Evolutionary conservation across 2,113 vertebrate genomes (phyloP).

Genomic region (Oryzias melastigma): DNA sequence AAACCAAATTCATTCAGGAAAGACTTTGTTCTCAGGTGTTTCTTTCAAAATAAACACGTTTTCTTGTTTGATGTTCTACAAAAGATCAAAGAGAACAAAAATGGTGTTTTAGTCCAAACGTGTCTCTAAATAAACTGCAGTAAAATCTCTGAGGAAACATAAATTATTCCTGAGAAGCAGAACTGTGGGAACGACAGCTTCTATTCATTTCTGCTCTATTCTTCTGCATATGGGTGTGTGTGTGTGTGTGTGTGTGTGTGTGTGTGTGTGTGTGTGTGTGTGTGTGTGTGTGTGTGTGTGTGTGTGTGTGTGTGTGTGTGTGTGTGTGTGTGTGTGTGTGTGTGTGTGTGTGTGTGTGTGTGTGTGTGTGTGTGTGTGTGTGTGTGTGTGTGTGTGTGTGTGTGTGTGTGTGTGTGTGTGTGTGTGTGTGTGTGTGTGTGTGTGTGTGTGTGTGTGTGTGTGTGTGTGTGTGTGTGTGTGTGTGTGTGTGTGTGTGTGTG

Average conservation of each 20-base stretch:
- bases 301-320: neutral
- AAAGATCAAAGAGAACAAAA: too few relatives aligned
- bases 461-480: neutral
- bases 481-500: neutral
- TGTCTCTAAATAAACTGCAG: constrained; percentile 24
- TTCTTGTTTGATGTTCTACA: too few relatives aligned
- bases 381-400: neutral
- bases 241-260: constrained; percentile 8
- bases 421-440: neutral
- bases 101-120: constrained; percentile 3
- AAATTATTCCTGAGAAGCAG: constrained; percentile 7
- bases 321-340: neutral
- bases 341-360: neutral
- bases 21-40: too few relatives aligned
- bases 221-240: constrained; percentile 30
- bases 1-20: too few relatives aligned
- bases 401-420: neutral
- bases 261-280: too few relatives aligned
- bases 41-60: too few relatives aligned
- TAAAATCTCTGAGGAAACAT: constrained; percentile 26
- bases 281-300: neutral
- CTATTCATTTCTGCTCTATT: constrained; percentile 30
- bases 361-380: neutral
- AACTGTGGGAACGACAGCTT: constrained; percentile 46
- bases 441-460: neutral